Conservation (phyloP, 2,797 vertebrate species). For the Falco peregrinus region DNA sequence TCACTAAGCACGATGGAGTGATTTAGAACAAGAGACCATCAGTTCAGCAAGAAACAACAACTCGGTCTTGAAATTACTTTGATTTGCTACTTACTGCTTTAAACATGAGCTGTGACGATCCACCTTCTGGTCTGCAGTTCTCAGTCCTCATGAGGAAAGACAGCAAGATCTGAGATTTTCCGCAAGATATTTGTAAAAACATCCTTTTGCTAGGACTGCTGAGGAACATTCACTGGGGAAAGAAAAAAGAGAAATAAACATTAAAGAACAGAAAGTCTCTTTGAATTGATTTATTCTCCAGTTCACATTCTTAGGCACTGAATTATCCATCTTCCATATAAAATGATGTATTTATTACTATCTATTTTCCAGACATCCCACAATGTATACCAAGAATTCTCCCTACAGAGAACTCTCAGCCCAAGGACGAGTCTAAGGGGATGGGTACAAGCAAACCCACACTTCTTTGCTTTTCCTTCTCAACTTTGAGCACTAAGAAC, state of each 20-base stretch:
- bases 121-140: not conserved
- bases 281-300: conserved; percentile 33
- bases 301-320: not conserved
- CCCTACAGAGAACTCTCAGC: not conserved
- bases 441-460: not conserved
- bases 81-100: not conserved
- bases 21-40: not conserved
- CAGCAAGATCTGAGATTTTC: not conserved
- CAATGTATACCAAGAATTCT: not conserved
- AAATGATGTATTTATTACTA: conserved; percentile 19
- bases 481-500: not conserved
- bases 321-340: not conserved
- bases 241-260: not conserved
- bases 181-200: not conserved
- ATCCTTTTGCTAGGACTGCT: not conserved
- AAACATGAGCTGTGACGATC: not conserved
- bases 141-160: not conserved
- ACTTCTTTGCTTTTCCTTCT: not conserved
- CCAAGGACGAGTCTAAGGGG: not conserved
- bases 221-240: not conserved
- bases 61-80: not conserved
- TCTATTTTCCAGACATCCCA: conserved; percentile 17
- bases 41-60: not conserved
- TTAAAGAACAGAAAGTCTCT: conserved; percentile 7
- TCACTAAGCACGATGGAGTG: not conserved